phyloP scores from a whole-genome alignment of 2,888 invertebrate genomes.

The Tachystola acroxantha region DNA sequence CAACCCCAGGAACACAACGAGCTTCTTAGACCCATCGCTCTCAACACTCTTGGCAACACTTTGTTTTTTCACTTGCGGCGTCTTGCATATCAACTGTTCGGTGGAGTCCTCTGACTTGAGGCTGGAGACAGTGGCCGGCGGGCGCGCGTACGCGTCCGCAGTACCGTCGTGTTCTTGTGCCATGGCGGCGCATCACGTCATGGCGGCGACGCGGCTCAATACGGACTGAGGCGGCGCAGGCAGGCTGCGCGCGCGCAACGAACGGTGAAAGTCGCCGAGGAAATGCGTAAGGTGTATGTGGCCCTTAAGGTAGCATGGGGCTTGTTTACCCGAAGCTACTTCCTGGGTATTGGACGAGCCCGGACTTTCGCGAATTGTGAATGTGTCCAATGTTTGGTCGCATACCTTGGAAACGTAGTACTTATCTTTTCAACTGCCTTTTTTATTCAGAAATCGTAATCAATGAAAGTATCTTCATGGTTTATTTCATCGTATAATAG shows the following conservation, averaged over 20 bases:
- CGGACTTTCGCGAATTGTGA: no score
- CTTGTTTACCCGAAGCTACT: no score
- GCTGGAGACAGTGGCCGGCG: conserved; percentile 65
- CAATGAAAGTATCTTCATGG: no score
- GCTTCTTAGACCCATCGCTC: conserved; percentile 42
- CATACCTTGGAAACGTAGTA: no score
- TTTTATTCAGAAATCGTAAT: no score
- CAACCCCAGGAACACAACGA: conserved; percentile 76
- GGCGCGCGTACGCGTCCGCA: conserved; percentile 30
- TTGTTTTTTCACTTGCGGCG: conserved; percentile 51
- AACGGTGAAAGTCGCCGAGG: neutral
- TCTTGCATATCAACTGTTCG: conserved; percentile 77
- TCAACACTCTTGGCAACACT: conserved; percentile 45
- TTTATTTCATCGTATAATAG: no score
- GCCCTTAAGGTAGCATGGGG: neutral
- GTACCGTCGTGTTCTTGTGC: conserved; percentile 31
- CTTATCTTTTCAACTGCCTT: no score
- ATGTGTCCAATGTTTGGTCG: no score
- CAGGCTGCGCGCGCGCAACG: conserved; percentile 1
- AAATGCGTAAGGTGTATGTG: neutral
- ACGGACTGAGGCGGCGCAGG: conserved; percentile 9
- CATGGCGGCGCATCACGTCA: conserved; percentile 25
- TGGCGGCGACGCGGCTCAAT: conserved; percentile 9
- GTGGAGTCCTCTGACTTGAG: conserved; percentile 75
- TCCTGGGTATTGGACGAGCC: no score